phyloP scores from a whole-genome alignment of 2,888 invertebrate species.

The Eristalinus sepulchralis region DNA sequence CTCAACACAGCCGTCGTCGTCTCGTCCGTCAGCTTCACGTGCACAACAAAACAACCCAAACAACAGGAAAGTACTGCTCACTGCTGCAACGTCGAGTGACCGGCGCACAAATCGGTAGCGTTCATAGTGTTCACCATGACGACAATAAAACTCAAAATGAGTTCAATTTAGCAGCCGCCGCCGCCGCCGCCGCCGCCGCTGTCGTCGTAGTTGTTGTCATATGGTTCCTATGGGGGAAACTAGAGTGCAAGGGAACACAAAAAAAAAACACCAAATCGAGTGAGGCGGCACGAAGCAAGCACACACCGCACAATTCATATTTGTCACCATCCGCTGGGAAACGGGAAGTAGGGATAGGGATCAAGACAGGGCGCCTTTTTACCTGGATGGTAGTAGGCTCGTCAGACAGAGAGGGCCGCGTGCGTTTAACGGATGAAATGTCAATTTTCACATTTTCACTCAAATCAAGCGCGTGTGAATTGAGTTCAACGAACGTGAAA shows the following conservation, averaged over 20 bases:
- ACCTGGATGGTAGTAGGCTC: not conserved
- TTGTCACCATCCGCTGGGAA: not conserved
- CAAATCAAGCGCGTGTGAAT: conserved; percentile 8
- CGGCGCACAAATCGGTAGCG: conserved; percentile 52
- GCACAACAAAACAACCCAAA: conserved; percentile 42
- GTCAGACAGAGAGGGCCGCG: not conserved
- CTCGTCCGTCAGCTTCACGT: not conserved
- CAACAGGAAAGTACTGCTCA: conserved; percentile 31
- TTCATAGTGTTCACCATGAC: conserved; percentile 15
- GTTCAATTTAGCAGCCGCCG: conserved; percentile 14
- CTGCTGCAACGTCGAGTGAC: conserved; percentile 2
- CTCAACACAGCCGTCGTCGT: conserved; percentile 11
- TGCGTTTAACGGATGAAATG: conserved; percentile 21
- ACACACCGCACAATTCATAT: not conserved
- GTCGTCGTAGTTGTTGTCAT: not conserved
- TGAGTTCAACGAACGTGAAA: conserved; percentile 51
- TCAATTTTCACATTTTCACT: conserved; percentile 9
- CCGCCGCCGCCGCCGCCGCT: not conserved
- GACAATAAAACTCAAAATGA: conserved; percentile 34
- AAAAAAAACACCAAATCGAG: not conserved
- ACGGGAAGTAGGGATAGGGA: not conserved
- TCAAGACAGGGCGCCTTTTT: conserved; percentile 4
- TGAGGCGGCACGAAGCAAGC: not conserved
- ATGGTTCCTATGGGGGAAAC: not conserved
- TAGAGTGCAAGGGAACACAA: not conserved